These are phyloP conservation scores for Toxotes jaculatrix DNA, from an alignment of 2,113 vertebrate species.

Conservation along the genomic window DNA sequence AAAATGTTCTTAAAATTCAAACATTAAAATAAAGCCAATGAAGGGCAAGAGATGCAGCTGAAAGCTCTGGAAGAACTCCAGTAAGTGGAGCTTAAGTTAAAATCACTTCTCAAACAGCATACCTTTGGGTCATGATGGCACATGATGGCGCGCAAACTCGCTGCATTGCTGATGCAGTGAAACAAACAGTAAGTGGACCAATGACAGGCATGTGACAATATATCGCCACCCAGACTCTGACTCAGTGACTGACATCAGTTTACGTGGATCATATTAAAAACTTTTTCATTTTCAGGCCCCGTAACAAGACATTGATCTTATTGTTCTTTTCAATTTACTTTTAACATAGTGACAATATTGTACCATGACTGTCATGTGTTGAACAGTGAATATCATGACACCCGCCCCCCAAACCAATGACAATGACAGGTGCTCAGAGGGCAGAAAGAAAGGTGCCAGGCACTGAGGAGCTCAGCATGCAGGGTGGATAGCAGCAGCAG, in stretches of 20 bases:
- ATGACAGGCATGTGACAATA: slow-evolving; percentile 60
- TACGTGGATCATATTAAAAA: not conserved
- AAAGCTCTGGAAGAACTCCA: not conserved
- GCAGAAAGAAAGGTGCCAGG: slow-evolving; percentile 73
- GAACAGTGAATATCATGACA: slow-evolving; percentile 23
- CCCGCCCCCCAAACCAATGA: slow-evolving; percentile 24
- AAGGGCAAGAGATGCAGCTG: not conserved
- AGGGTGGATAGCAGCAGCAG: slow-evolving; percentile 76
- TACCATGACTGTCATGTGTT: slow-evolving; percentile 30
- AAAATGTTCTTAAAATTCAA: not conserved
- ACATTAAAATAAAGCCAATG: not conserved
- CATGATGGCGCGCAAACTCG: not conserved
- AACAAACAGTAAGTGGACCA: slow-evolving; percentile 6
- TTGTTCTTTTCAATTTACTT: not conserved
- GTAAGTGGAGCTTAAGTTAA: not conserved
- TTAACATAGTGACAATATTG: slow-evolving; percentile 15
- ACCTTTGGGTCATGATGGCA: slow-evolving; percentile 18
- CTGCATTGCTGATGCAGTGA: slow-evolving; percentile 16
- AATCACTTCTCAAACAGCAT: not conserved
- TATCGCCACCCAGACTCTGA: not conserved
- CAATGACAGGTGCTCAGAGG: slow-evolving; percentile 48
- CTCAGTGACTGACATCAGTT: not conserved
- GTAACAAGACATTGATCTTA: not conserved
- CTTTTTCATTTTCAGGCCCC: not conserved
- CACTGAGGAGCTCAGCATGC: slow-evolving; percentile 79